Percentiles rank a stretch among this genome's conserved stretches.
phyloP scores from a whole-genome alignment of 2,113 vertebrate species.

The Aldabrachelys gigantea region DNA sequence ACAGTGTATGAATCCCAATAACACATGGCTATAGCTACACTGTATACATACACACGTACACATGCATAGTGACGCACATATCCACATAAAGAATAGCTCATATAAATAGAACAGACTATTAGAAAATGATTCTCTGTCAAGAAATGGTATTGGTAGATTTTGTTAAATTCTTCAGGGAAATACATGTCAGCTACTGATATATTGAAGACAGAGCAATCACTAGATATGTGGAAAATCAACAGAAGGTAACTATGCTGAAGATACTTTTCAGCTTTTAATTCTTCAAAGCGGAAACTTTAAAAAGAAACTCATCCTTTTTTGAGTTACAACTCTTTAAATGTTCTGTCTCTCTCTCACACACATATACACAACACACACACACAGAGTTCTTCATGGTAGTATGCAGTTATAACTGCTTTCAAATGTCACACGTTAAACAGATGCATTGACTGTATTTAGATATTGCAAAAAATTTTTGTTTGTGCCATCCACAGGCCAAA shows the following conservation, averaged over 20 bases:
- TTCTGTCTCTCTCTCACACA: not conserved
- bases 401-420: not conserved
- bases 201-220: not conserved
- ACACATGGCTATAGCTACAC: not conserved
- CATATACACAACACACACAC: not conserved
- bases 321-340: rapidly evolving
- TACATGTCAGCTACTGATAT: not conserved
- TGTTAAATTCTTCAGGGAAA: not conserved
- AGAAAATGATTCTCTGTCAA: not conserved
- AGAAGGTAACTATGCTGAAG: not conserved
- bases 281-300: not conserved
- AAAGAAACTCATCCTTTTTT: not conserved
- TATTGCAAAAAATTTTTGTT: not conserved
- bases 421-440: rapidly evolving
- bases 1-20: not conserved
- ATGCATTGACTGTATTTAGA: not conserved
- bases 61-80: not conserved
- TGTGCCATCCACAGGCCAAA: not conserved
- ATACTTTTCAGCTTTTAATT: not conserved
- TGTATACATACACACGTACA: too few species aligned
- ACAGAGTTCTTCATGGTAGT: not conserved
- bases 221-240: not conserved
- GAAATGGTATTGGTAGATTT: not conserved
- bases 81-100: not conserved
- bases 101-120: not conserved